A percentile compares a stretch with the other conserved stretches of the same genome.
phyloP scores from a whole-genome alignment of 2,888 invertebrate species.

The Mesorhabditis spiculigera region DNA sequence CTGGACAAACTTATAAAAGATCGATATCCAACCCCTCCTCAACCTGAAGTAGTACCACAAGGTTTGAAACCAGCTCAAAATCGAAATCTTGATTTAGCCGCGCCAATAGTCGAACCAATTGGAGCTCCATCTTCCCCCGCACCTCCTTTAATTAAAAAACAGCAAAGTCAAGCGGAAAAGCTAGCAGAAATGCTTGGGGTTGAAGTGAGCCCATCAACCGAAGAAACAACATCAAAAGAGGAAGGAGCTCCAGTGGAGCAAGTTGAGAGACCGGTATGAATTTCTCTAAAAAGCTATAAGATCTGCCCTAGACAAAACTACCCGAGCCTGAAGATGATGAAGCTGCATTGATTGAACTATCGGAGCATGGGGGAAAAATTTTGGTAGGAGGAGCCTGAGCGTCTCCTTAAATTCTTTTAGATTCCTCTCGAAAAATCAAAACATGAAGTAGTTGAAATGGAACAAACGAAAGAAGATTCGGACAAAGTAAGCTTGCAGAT shows the following conservation, averaged over 20 bases:
- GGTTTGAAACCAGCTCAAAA: background rate
- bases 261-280: background rate
- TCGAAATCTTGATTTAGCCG: background rate
- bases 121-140: slow-evolving; percentile 9
- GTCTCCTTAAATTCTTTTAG: background rate
- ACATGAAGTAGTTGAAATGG: background rate
- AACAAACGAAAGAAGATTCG: background rate
- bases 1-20: slow-evolving; percentile 27
- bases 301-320: background rate
- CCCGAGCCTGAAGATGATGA: background rate
- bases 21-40: slow-evolving; percentile 6
- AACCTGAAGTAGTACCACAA: background rate
- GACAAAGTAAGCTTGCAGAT: background rate
- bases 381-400: background rate
- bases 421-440: background rate
- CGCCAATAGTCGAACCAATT: slow-evolving; percentile 17
- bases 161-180: slow-evolving; percentile 19
- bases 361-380: background rate
- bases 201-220: background rate
- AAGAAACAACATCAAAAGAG: background rate
- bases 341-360: background rate
- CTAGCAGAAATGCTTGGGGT: slow-evolving; percentile 34
- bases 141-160: background rate
- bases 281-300: background rate
- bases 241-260: background rate